These are phyloP conservation scores for Anguilla megastoma DNA, from an alignment of 2,797 vertebrate genomes.

Conservation along the genomic window DNA sequence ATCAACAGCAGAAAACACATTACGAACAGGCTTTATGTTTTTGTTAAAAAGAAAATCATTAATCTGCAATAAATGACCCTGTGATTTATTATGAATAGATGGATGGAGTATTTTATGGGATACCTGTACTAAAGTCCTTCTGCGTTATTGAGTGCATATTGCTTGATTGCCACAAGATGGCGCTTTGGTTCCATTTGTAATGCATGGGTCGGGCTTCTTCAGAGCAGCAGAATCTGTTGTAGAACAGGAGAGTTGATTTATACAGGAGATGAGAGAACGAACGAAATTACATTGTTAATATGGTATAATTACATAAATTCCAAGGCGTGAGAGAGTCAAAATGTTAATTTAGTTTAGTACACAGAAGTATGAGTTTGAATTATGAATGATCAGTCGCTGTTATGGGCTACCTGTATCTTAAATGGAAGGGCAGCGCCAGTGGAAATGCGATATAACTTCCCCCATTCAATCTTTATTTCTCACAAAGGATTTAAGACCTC, in stretches of 20 bases:
- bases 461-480: not conserved
- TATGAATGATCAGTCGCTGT: not conserved
- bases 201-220: not conserved
- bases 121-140: not conserved
- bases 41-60: not conserved
- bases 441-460: not conserved
- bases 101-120: not conserved
- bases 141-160: not conserved
- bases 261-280: too few relatives aligned
- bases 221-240: not conserved
- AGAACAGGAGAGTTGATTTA: too few relatives aligned
- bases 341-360: not conserved
- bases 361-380: not conserved
- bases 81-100: not conserved
- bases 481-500: not conserved
- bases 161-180: constrained; percentile 30
- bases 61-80: not conserved
- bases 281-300: constrained; percentile 4
- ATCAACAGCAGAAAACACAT: not conserved
- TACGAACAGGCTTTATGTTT: not conserved
- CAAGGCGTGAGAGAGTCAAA: not conserved
- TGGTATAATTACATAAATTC: too few relatives aligned
- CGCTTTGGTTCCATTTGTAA: constrained; percentile 26
- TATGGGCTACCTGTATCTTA: not conserved
- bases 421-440: not conserved